Base-by-base conservation (phyloP, 92 coral and sea anemone species). In the Epizoanthus stellaris region DNA sequence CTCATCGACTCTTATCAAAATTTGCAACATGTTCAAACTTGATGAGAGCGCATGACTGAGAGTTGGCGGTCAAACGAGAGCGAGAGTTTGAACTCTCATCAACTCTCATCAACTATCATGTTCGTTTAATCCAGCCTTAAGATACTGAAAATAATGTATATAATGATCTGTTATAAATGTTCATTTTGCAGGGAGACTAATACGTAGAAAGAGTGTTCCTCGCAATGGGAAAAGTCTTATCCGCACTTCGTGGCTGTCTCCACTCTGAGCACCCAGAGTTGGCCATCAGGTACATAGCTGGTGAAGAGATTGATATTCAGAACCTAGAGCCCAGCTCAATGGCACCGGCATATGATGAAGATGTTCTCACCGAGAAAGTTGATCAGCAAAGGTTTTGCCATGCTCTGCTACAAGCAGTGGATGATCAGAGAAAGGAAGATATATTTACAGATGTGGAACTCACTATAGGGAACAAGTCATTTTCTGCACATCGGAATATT, bases 401-500 rank as follows among this genome's bases (percentile, higher is more conserved):
- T 79, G 64, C 62, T 19, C 70, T 79, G 49, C 8, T 79, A 42
- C 59, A 7, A 9, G 23, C 60, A 11, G 49, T 79, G 4, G 17
- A 45, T 64, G 72, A 79, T 39, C 83, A 79, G 59, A 20, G 83
- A 30, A 67, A 79, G 67, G 61, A 79, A 11, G 83, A 67, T 64
- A 43, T 63, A 39, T 86, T 89, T 23, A 86, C 92, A 9, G 92
- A 89, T 75, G 58, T 80, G 39, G 84, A 66, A 15, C 65, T 89
- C n/a, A 73, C 42, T 80, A 81, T 81, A 52, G 84, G 80, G 4
- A 56, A 58, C 60, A 74, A 73, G 65, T 54, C 69, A 49, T 81
- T 89, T 67, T 80, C 89, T 14, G 89, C 80, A 17, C 90, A 89
- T 72, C 86, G 67, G 83, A 89, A 89, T 47, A 88, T 89, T 25